Evolutionary conservation across 2,888 invertebrate species (phyloP), one percentile per base, ranked within the genome.

Genomic region (Cheilosia variabilis): DNA sequence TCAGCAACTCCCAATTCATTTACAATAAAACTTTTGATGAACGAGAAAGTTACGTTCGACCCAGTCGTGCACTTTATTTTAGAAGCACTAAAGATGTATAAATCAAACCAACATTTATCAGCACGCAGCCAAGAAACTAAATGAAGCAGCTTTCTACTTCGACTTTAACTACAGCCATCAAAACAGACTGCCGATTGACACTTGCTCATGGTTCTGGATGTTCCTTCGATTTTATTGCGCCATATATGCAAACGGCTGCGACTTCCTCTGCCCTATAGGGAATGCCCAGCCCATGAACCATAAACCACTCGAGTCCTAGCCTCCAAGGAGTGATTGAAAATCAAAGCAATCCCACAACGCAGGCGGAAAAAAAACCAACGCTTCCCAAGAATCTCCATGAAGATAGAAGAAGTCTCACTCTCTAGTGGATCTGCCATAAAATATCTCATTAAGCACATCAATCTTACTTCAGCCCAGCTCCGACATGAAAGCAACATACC

Each of bases 361-460:
- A 24, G 22, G 50, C 19, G 7, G 4, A 31, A 10, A 53, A 52
- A 47, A 75, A 17, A 34, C 22, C 7, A 66, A 34, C 22, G 41
- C 37, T 41, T 9, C 27, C 9, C 34, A 22, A 65, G 37, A 50
- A 37, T 41, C 66, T n/a, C 47, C 47, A 50, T 65, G 50, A 65
- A 66, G 7, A 60, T 50, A 22, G 45, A 58, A 22, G 45, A 58
- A 15, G 19, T 41, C 13, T n/a, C 68, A 47, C 31, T 77, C 62
- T 31, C 41, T 24, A 66, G 52, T 55, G 63, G 9, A 1, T 52
- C 5, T n/a, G 22, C 47, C 53, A 78, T 63, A 68, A 57, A 68
- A 83, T 31, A 79, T 65, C 63, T 75, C 79, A 83, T 79, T 83
- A 50, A 69, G 37, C 31, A 45, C 63, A 79, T 79, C 83, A 84